phyloP scores from a whole-genome alignment of 2,797 vertebrate species.

The Artibeus lituratus region DNA sequence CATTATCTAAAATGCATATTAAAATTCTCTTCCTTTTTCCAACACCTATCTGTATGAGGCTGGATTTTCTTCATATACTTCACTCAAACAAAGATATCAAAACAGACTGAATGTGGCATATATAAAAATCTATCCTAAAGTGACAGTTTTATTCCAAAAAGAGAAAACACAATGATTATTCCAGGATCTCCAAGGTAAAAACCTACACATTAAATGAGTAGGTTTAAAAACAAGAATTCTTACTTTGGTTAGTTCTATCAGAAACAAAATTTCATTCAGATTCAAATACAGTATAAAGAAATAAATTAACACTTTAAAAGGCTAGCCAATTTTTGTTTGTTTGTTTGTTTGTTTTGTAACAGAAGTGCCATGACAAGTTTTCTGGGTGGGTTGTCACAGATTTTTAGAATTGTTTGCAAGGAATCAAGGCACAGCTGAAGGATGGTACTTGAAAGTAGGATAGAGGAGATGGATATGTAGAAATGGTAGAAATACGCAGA shows the following conservation, averaged over 20 bases:
- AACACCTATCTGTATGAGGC: neutral
- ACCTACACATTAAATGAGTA: neutral
- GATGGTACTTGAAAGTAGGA: neutral
- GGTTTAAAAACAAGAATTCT: neutral
- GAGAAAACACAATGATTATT: neutral
- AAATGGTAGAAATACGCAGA: neutral
- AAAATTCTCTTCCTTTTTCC: neutral
- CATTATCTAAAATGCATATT: neutral
- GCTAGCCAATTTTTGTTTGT: neutral
- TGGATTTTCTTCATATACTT: neutral
- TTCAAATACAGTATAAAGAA: neutral
- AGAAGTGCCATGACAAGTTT: neutral
- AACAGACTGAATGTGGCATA: neutral
- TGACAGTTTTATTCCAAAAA: neutral
- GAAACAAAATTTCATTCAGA: neutral
- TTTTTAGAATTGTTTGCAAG: neutral
- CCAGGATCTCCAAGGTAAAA: neutral
- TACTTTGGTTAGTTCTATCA: neutral
- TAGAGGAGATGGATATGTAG: neutral
- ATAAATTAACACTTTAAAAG: neutral
- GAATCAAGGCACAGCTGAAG: neutral
- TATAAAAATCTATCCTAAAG: neutral
- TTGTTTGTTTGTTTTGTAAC: neutral
- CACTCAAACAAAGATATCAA: neutral
- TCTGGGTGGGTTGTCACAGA: neutral